phyloP scores from a whole-genome alignment of 1,140 invertebrate species.

The Drosophila seguyi region DNA sequence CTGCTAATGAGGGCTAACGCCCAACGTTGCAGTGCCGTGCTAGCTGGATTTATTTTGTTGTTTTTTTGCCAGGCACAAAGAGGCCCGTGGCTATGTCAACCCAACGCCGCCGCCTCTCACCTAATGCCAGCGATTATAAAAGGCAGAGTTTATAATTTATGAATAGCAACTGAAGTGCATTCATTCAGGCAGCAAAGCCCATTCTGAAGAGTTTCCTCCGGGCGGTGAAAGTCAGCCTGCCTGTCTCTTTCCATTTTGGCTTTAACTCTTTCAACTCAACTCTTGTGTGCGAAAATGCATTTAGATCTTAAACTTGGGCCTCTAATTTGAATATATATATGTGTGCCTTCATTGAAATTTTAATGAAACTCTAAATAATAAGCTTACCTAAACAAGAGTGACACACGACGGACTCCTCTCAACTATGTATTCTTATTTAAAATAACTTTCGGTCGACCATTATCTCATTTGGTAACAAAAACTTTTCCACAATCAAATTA shows the following conservation, averaged over 20 bases:
- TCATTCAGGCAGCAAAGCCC: constrained; percentile 16
- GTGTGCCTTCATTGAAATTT: constrained; percentile 8
- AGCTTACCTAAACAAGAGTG: constrained; percentile 30
- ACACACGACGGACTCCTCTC: constrained; percentile 1
- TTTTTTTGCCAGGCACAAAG: not conserved
- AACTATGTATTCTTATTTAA: constrained; percentile 34
- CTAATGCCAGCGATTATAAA: constrained; percentile 9
- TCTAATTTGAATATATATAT: constrained; percentile 15
- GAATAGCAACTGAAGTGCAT: constrained; percentile 15
- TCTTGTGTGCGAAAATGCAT: constrained; percentile 23
- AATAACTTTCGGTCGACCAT: constrained; percentile 26
- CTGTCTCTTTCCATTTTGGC: not conserved
- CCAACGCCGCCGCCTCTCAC: constrained; percentile 1
- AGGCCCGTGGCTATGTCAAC: constrained; percentile 2
- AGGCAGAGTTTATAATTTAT: constrained; percentile 3
- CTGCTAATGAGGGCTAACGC: constrained; percentile 15
- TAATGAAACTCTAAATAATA: constrained; percentile 29
- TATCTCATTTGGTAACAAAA: constrained; percentile 42
- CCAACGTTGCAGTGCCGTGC: not conserved
- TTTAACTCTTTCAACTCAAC: constrained; percentile 19
- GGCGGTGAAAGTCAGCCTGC: constrained; percentile 7
- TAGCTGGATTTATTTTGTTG: not conserved
- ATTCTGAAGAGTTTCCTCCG: constrained; percentile 4
- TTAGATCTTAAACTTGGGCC: constrained; percentile 5
- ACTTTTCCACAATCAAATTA: constrained; percentile 48